These are phyloP conservation scores for Nesogale talazaci DNA, from an alignment of 2,113 vertebrate species.

Conservation along the genomic window DNA sequence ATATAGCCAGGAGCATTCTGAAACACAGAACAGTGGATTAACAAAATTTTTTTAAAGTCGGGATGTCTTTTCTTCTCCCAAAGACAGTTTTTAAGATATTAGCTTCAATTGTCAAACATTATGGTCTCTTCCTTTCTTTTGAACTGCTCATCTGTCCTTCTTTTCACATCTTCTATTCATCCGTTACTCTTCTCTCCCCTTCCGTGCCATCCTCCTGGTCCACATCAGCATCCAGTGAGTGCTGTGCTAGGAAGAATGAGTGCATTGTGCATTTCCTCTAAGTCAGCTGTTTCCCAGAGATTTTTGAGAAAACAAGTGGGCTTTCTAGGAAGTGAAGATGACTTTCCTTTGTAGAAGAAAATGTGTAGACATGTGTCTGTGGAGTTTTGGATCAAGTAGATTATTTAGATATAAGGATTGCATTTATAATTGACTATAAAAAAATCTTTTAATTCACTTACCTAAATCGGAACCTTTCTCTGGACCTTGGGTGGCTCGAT, in stretches of 20 bases:
- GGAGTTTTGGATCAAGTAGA: conserved; percentile 1
- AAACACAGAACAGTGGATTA: conserved; percentile 57
- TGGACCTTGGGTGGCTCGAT: not conserved
- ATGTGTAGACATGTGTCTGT: not conserved
- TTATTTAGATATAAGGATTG: not conserved
- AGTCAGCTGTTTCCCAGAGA: not conserved
- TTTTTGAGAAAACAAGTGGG: not conserved
- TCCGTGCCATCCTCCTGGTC: not conserved
- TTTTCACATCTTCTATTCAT: not conserved
- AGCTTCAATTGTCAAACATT: conserved; percentile 34
- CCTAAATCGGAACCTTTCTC: not conserved
- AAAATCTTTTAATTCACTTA: conserved; percentile 14
- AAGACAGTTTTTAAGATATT: conserved; percentile 53
- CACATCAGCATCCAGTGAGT: not conserved
- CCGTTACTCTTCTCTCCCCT: not conserved
- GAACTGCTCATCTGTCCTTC: not conserved
- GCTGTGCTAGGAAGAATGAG: not conserved
- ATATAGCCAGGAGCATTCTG: conserved; percentile 30
- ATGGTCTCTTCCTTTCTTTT: conserved; percentile 15
- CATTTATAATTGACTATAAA: not conserved
- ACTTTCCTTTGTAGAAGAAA: conserved; percentile 41
- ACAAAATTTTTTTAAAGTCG: conserved; percentile 65
- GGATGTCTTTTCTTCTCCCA: not conserved
- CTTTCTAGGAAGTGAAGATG: not conserved
- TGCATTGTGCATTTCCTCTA: not conserved